Evolutionary conservation across 2,888 invertebrate genomes (phyloP).

Genomic region (Dendrolimus pini): DNA sequence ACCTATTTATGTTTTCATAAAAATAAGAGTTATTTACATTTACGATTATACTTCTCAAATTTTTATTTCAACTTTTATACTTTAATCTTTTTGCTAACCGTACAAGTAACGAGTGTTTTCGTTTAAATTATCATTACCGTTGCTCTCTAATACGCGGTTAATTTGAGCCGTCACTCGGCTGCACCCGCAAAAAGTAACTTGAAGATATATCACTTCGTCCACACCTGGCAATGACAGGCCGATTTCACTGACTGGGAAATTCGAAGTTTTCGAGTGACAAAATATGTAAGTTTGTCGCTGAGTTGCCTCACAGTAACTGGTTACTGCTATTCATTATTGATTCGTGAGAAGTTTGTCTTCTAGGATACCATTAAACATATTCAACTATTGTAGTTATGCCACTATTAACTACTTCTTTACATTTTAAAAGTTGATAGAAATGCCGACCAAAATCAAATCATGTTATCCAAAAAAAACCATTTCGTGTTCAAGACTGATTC

Average conservation of each 20-base stretch:
- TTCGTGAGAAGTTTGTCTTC: neutral
- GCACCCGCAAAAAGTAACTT: constrained; percentile 6
- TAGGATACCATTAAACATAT: no score
- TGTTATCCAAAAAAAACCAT: no score
- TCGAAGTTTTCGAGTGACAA: neutral
- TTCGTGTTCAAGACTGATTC: no score
- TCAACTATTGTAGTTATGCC: no score
- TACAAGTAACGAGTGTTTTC: constrained; percentile 27
- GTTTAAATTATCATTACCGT: constrained; percentile 46
- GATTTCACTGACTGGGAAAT: neutral
- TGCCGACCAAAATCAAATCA: no score
- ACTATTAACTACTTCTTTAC: no score
- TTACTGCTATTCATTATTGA: neutral
- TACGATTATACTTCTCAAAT: no score
- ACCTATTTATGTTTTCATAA: no score
- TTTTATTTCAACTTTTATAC: no score
- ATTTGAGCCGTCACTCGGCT: constrained; percentile 33
- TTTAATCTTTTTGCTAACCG: constrained; percentile 14
- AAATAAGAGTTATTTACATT: no score
- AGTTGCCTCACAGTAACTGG: neutral
- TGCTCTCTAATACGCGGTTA: constrained; percentile 40
- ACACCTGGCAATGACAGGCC: neutral
- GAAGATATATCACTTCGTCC: neutral
- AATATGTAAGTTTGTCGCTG: neutral
- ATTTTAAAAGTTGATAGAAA: no score